Evolutionary conservation across 2,113 vertebrate species (phyloP), one percentile per base, ranked within the genome.

Genomic region (Glaucidium brasilianum): DNA sequence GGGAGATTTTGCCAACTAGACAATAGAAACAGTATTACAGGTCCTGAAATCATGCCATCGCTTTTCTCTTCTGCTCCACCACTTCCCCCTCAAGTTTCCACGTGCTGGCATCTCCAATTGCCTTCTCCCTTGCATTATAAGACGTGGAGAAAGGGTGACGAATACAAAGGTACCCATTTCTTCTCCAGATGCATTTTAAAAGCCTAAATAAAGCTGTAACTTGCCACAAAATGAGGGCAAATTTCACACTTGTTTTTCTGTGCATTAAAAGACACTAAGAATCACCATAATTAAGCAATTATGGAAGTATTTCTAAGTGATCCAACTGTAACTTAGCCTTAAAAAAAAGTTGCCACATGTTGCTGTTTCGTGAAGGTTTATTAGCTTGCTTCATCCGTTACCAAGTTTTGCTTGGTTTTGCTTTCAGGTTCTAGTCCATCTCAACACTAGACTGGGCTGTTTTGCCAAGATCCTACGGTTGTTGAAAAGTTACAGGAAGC

Each of bases 1-100:
- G 84, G 74, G 53, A 91, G 84, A 92, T 95, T 95, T 90, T 95
- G 91, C 81, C 92, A 95, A 63, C 53, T 47, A 91, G 58, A 97
- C 96, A 97, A 92, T 72, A 85, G 87, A 85, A 95, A 90, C 74
- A 76, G 74, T 30, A 93, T 77, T 93, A 90, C 47, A 93, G 84
- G 53, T 96, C 81, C 78, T 92, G 73, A 92, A 92, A 76, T 2
- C 11, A 90, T 94, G 90, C 93, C 92, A 94, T 93, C 1, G 4
- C 85, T 64, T 78, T 43, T 88, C 62, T 95, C 34, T 84, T 26
- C 78, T 27, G 47, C 77, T 96, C 58, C 6, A 79, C 39, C 58
- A 87, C 81, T 53, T 95, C 52, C 64, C 53, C 74, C 49, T 45
- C 80, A 73, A 45, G 34, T 47, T 73, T 58, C 62, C 89, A 87